Conservation (phyloP, 2,113 vertebrate species). For the Albula glossodonta region DNA sequence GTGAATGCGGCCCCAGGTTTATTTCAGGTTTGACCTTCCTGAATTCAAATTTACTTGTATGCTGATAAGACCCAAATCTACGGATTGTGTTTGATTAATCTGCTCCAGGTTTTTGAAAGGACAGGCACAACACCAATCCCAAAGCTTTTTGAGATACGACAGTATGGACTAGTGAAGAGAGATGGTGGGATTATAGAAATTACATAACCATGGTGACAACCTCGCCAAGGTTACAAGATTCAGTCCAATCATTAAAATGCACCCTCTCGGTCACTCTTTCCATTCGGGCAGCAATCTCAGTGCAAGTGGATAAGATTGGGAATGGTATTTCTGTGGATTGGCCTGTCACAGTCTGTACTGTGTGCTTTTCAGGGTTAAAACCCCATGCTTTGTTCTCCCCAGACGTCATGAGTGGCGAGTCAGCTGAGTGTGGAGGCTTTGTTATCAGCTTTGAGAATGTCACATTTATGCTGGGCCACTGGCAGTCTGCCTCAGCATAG, state of each 20-base stretch:
- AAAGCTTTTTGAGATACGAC: background rate
- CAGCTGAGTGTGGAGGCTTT: constrained; percentile 48
- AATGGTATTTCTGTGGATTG: background rate
- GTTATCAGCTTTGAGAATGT: constrained; percentile 46
- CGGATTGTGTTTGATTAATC: background rate
- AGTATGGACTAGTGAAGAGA: background rate
- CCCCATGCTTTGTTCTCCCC: constrained; percentile 45
- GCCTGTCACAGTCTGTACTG: constrained; percentile 16
- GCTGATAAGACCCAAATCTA: background rate
- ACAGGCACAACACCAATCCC: background rate
- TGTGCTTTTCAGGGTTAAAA: constrained; percentile 32
- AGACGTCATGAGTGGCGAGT: constrained; percentile 43
- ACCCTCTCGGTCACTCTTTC: background rate
- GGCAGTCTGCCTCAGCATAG: constrained; percentile 3
- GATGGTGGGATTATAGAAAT: background rate
- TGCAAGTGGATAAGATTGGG: background rate
- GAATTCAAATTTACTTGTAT: background rate
- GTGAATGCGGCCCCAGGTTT: background rate
- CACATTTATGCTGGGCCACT: constrained; percentile 37
- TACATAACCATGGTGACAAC: background rate
- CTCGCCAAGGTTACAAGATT: background rate
- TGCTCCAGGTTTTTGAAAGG: background rate
- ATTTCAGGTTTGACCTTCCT: background rate
- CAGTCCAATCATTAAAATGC: background rate
- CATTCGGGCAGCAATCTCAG: background rate